Percentiles rank a stretch among this genome's conserved stretches.
Conservation (phyloP, 1,140 invertebrate species). For the Drosophila elegans region DNA sequence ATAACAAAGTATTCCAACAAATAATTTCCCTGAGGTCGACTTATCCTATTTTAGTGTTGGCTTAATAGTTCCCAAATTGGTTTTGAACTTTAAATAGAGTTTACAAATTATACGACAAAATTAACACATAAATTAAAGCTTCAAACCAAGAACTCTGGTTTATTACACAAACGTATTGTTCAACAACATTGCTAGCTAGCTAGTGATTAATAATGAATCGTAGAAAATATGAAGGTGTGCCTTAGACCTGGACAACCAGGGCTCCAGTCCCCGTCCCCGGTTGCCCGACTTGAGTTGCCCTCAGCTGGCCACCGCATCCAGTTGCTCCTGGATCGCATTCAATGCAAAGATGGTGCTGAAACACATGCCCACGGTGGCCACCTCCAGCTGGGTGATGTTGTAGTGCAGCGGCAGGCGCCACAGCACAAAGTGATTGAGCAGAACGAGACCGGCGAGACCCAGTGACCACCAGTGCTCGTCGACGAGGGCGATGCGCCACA, state of each 20-base stretch:
- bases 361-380: conserved; percentile 71
- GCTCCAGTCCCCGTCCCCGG: neutral
- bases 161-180: conserved; percentile 1
- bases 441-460: conserved; percentile 51
- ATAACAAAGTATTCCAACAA: no score
- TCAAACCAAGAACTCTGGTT: neutral
- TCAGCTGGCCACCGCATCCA: conserved; percentile 37
- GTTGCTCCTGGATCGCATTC: conserved; percentile 61
- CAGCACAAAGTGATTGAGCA: conserved; percentile 69
- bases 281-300: neutral
- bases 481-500: conserved; percentile 52
- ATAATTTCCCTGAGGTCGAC: no score
- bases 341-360: conserved; percentile 67
- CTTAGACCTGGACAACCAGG: neutral
- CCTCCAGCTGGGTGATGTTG: conserved; percentile 59
- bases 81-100: no score
- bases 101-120: no score
- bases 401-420: conserved; percentile 63
- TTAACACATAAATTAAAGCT: neutral
- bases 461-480: conserved; percentile 66
- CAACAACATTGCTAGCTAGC: conserved; percentile 1
- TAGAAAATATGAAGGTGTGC: neutral
- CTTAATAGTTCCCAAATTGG: no score
- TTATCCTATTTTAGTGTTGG: no score
- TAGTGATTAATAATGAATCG: neutral